Conservation (phyloP, 1,140 invertebrate species). For the Pogonomyrmex barbatus region DNA sequence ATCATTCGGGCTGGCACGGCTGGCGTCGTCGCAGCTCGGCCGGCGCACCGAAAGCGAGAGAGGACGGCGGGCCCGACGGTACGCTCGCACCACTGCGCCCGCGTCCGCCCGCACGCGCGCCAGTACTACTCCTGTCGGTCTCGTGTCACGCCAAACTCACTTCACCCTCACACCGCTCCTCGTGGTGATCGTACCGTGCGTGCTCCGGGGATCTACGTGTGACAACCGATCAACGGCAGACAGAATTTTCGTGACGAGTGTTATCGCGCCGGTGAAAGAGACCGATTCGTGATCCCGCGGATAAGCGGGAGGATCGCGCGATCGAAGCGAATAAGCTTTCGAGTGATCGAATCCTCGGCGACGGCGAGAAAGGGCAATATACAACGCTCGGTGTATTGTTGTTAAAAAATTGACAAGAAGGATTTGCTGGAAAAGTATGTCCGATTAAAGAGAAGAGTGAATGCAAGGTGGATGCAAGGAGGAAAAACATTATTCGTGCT, state of each 20-base stretch:
- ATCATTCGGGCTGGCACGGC: constrained; percentile 71
- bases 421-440: neutral
- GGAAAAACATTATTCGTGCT: neutral
- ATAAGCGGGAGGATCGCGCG: neutral
- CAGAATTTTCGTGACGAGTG: constrained; percentile 20
- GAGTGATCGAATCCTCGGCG: neutral
- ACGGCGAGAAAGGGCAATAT: neutral
- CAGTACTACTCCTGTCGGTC: constrained; percentile 28
- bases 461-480: neutral
- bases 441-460: neutral
- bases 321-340: neutral
- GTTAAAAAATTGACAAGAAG: neutral
- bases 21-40: constrained; percentile 65
- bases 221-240: constrained; percentile 21
- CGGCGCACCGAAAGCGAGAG: constrained; percentile 42
- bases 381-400: neutral
- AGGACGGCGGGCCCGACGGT: constrained; percentile 53
- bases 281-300: neutral
- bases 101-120: constrained; percentile 51
- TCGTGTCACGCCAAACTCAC: neutral
- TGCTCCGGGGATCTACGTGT: constrained; percentile 19
- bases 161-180: neutral
- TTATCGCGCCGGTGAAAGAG: constrained; percentile 1
- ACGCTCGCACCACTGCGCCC: constrained; percentile 57
- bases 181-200: constrained; percentile 23